Evolutionary conservation across 2,888 invertebrate genomes (phyloP).

Genomic region (Andrena minutula): DNA sequence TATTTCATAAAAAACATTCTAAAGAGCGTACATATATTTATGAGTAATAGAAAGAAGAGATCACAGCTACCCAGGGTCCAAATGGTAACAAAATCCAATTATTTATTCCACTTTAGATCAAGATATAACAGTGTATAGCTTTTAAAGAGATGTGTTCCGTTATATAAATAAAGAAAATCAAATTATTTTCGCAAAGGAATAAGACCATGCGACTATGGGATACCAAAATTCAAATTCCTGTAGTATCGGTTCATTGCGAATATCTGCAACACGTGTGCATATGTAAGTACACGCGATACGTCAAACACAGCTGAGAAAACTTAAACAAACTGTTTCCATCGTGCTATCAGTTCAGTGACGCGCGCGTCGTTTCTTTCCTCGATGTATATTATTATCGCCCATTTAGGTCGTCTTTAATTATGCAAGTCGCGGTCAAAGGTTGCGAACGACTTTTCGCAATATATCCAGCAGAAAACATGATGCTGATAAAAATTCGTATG

Average conservation of each 20-base stretch:
- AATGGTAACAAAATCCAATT: constrained; percentile 6
- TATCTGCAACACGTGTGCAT: constrained; percentile 21
- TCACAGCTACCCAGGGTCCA: not conserved
- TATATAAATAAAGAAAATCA: not conserved
- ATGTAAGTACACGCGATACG: constrained; percentile 13
- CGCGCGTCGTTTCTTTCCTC: constrained; percentile 10
- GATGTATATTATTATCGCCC: constrained; percentile 10
- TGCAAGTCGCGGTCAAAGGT: constrained; percentile 8
- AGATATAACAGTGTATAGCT: not conserved
- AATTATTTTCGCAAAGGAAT: not conserved
- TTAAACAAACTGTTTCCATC: constrained; percentile 31
- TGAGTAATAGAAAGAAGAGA: not conserved
- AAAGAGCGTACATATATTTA: not conserved
- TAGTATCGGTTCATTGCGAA: not conserved
- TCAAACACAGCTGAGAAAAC: constrained; percentile 44
- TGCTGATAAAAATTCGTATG: not conserved
- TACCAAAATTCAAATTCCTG: not conserved
- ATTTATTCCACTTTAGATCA: constrained; percentile 8
- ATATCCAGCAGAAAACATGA: not conserved
- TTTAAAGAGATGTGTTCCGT: not conserved
- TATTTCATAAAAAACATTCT: not conserved
- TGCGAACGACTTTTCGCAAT: not conserved
- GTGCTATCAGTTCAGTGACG: constrained; percentile 34
- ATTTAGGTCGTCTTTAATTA: not conserved
- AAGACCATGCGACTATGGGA: not conserved